A percentile compares a stretch with the other conserved stretches of the same genome.
Evolutionary conservation across 1,140 invertebrate genomes (phyloP).

Genomic region (Brachionus rotundiformis): DNA sequence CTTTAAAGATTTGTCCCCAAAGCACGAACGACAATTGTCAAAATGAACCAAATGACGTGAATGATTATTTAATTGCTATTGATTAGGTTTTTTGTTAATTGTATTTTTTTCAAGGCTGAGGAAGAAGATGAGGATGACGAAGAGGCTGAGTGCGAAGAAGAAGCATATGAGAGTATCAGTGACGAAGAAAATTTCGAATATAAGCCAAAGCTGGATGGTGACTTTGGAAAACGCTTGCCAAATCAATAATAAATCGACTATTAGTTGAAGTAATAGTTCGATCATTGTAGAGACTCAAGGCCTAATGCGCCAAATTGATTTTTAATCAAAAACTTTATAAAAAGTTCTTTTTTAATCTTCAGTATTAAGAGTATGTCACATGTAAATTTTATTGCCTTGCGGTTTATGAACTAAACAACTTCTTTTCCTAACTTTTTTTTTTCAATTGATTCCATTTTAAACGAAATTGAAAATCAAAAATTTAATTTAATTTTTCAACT

Average conservation of each 20-base stretch:
- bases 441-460: constrained; percentile 14
- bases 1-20: constrained; percentile 77
- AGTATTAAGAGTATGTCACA: background rate
- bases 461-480: background rate
- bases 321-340: background rate
- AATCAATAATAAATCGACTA: constrained; percentile 6
- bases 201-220: background rate
- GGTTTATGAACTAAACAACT: background rate
- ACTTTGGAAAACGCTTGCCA: background rate
- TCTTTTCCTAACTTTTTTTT: background rate
- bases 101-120: background rate
- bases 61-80: background rate
- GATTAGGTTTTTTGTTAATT: background rate
- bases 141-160: background rate
- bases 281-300: background rate
- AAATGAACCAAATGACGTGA: constrained; percentile 1
- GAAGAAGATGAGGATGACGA: constrained; percentile 6
- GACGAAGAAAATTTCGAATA: constrained; percentile 40
- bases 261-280: background rate
- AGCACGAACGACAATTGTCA: background rate
- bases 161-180: constrained; percentile 42
- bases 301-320: background rate
- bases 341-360: constrained; percentile 19
- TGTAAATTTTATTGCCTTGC: constrained; percentile 1
- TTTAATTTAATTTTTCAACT: constrained; percentile 15